Percentiles rank a stretch among this genome's conserved stretches.
These are phyloP conservation scores for Calosoma granatense DNA, from an alignment of 1,140 invertebrate genomes.

Conservation along the genomic window DNA sequence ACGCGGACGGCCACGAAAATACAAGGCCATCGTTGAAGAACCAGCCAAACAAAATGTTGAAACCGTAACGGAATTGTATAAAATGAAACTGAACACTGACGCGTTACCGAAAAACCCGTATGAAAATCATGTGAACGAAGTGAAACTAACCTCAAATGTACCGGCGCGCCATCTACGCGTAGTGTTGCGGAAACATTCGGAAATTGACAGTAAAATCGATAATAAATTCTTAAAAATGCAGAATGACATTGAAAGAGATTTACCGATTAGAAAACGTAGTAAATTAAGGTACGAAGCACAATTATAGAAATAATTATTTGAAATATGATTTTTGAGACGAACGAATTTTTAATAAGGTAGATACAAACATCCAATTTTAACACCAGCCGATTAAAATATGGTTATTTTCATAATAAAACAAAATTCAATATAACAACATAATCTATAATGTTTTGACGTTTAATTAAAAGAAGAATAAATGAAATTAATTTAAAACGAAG, in stretches of 20 bases:
- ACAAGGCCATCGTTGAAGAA: not conserved
- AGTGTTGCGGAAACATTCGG: not conserved
- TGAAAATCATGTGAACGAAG: conserved; percentile 4
- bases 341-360: too few relatives aligned
- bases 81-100: not conserved
- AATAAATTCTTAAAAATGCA: conserved; percentile 11
- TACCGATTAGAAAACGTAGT: conserved; percentile 16
- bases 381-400: too few relatives aligned
- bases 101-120: not conserved
- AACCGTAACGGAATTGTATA: not conserved
- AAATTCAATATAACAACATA: too few relatives aligned
- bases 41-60: not conserved
- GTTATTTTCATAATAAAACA: conserved; percentile 13
- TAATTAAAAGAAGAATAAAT: too few relatives aligned
- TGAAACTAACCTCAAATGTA: not conserved
- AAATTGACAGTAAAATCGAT: not conserved
- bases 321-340: too few relatives aligned
- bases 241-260: conserved; percentile 14
- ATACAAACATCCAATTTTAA: too few relatives aligned
- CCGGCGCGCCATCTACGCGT: not conserved
- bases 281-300: conserved; percentile 12
- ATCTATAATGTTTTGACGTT: too few relatives aligned
- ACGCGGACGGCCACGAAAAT: not conserved
- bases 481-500: too few relatives aligned
- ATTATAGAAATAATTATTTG: not conserved